Base-by-base conservation (phyloP, 2,113 vertebrate species). In the Dissostichus mawsoni region DNA sequence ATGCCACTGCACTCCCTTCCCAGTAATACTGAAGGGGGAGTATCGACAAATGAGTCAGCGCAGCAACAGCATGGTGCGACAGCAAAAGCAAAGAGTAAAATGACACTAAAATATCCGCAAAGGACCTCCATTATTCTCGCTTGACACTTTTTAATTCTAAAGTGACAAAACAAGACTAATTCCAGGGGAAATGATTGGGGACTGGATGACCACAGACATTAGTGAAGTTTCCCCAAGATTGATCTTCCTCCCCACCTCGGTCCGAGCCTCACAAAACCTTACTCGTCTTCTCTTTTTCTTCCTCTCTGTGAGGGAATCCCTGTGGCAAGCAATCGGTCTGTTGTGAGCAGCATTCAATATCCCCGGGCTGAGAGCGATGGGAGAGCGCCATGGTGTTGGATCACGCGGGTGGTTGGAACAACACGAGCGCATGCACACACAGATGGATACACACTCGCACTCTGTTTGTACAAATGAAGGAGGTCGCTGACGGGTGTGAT, bases 401-500 rank as follows among this genome's bases (percentile, higher is more conserved):
- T 86, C 73, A 76, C 61, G 62, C 58, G 23, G 61, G 82, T 47
- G 80, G 79, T 76, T 83, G 83, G 88, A 80, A 88, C 74, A 5
- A 73, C 77, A 62, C 56, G 8, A 67, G 63, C 5, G 52, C 67
- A n/a, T 9, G 14, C 75, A 80, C 55, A 64, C 70, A 77, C 65
- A 55, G 55, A 79, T 0, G 55, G 33, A 78, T 33, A 69, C 80
- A 57, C 84, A 61, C 70, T 59, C 78, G 0, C 78, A 12, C 53
- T 29, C 53, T 36, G 92, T 61, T 86, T 91, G 95, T 96, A 97
- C 95, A 96, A 96, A 97, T 96, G 95, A 96, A 90, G 58, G 92
- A 83, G 82, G 92, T 82, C 77, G 87, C 78, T 87, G 94, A 92
- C 88, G 94, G 92, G 86, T 84, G 82, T 97, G 97, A 97, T 97